Evolutionary conservation across 2,113 vertebrate species (phyloP), one percentile per base, ranked within the genome.

Genomic region (Panthera leo): DNA sequence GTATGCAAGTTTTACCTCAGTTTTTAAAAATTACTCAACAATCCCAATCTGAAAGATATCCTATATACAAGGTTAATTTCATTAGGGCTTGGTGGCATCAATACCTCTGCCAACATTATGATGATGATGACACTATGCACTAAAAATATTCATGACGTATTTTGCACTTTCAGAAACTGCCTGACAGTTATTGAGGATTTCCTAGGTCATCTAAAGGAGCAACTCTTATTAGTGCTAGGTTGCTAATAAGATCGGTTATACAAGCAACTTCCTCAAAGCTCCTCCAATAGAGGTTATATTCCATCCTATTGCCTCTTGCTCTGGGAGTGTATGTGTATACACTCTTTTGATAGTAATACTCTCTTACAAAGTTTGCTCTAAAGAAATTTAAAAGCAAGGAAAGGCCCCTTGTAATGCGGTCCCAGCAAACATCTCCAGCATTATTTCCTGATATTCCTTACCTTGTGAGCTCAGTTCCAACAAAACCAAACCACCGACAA

Each of bases 131-230:
- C 3, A 39, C 27, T n/a, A 70, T 12, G 36, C 36, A 61, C 36
- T 71, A 53, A 68, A 91, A 91, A n/a, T 36, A 95, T 25, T 80
- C 63, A 92, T 63, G 42, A 39, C 3, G 70, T 80, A 79, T 42
- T 86, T 3, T 76, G 31, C 1, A 79, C 75, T 95, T 89, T 70
- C 39, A 34, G n/a, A 79, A 97, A 93, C 5, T 75, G 27, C 58
- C 45, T 86, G 53, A 87, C 34, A 70, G 82, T 63, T 88, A 89
- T 4, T 75, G 75, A 95, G 39, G 61, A 93, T 94, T 92, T 92
- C 73, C 93, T 71, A 83, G 27, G 7, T 94, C 21, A 79, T 42
- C 63, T 95, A 31, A 71, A 91, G 27, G 19, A 94, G 21, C 25
- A 83, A 58, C 31, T 94, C 82, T 89, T 34, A 39, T 36, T 51